phyloP scores from a whole-genome alignment of 2,113 vertebrate species.

The Melanerpes formicivorus region DNA sequence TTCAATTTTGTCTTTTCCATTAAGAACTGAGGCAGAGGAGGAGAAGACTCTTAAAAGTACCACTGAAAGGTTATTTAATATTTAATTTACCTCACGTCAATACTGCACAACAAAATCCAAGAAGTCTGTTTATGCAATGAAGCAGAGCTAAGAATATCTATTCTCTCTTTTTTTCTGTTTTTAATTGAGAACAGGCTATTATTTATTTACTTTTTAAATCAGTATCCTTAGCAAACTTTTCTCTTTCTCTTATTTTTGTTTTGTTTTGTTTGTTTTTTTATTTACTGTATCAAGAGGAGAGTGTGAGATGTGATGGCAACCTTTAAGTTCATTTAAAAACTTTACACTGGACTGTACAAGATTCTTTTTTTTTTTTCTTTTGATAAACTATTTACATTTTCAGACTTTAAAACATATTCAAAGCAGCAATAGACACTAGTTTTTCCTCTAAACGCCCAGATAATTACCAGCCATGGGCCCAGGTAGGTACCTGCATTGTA shows the following conservation, averaged over 20 bases:
- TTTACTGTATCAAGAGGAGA: conserved; percentile 92
- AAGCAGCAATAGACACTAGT: conserved; percentile 99
- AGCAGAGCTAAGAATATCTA: conserved; percentile 90
- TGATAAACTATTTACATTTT: conserved; percentile 99
- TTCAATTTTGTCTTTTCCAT: conserved; percentile 88
- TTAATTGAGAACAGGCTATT: conserved; percentile 66
- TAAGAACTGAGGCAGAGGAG: conserved; percentile 90
- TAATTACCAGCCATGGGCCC: conserved; percentile 90
- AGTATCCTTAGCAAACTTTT: conserved; percentile 92
- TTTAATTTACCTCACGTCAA: conserved; percentile 97
- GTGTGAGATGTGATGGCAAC: conserved; percentile 96
- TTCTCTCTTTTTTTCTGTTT: conserved; percentile 58
- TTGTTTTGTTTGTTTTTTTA: conserved; percentile 60
- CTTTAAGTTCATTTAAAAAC: conserved; percentile 99
- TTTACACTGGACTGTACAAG: conserved; percentile 99
- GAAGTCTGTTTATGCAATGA: conserved; percentile 93
- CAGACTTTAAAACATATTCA: conserved; percentile 98
- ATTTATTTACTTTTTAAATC: conserved; percentile 51
- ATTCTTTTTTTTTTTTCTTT: conserved; percentile 80
- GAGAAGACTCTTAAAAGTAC: conserved; percentile 89
- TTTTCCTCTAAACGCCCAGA: conserved; percentile 92
- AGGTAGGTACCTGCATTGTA: conserved; percentile 93
- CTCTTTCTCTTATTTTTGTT: conserved; percentile 21
- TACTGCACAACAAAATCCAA: conserved; percentile 98
- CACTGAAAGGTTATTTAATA: conserved; percentile 91